Evolutionary conservation across 2,888 invertebrate species (phyloP).

Genomic region (Cheilosia scutellata): DNA sequence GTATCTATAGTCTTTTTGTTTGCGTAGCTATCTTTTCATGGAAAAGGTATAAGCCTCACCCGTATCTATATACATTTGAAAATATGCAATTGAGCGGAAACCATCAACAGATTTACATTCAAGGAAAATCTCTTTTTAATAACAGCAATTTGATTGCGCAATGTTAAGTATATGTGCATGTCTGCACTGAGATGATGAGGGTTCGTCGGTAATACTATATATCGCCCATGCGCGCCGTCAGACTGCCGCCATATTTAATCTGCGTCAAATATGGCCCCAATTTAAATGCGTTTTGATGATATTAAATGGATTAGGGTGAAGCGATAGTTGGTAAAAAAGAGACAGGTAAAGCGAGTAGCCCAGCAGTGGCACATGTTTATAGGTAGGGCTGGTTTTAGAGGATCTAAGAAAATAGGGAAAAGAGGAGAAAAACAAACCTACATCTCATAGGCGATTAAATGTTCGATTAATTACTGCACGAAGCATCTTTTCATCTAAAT

Average conservation of each 20-base stretch:
- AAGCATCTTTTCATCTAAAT: slow-evolving; percentile 20
- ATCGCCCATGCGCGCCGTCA: slow-evolving; percentile 27
- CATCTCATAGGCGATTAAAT: slow-evolving; percentile 55
- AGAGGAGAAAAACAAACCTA: not conserved
- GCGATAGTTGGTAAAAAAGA: slow-evolving; percentile 12
- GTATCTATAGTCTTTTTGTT: not conserved
- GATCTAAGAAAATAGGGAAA: not conserved
- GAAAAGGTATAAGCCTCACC: too few relatives aligned
- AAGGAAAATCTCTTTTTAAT: slow-evolving; percentile 75
- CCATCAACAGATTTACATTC: slow-evolving; percentile 65
- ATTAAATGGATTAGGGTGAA: slow-evolving; percentile 48
- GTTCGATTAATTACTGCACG: slow-evolving; percentile 63
- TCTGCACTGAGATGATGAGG: slow-evolving; percentile 48
- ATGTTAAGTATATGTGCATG: slow-evolving; percentile 53
- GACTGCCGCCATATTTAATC: slow-evolving; percentile 76
- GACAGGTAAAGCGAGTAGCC: slow-evolving; percentile 29
- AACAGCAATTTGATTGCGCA: slow-evolving; percentile 72
- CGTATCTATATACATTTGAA: slow-evolving; percentile 6
- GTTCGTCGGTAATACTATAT: not conserved
- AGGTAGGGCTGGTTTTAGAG: slow-evolving; percentile 16
- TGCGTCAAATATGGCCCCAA: slow-evolving; percentile 69
- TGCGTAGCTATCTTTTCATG: slow-evolving; percentile 10
- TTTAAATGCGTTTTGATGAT: slow-evolving; percentile 63
- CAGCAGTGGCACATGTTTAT: not conserved
- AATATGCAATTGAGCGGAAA: slow-evolving; percentile 74